Conservation (phyloP, 37 sponge, comb jelly and placozoan genomes). For the Chondrosia reniformis region DNA sequence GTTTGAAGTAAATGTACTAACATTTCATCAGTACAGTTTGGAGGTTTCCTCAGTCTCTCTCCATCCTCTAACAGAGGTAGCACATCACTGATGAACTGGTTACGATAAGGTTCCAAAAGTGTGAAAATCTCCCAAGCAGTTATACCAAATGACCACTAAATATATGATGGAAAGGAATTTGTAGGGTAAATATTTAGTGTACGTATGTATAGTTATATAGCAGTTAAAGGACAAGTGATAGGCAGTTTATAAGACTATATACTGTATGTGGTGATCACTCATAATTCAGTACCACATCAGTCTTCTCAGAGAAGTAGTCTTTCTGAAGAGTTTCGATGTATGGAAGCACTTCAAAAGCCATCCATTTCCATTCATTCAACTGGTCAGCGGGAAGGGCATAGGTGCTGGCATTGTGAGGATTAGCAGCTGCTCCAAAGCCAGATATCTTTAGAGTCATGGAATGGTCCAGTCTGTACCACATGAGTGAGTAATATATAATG, state of each 20-base stretch:
- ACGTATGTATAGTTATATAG: no score
- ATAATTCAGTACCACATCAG: background rate
- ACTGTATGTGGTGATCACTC: no score
- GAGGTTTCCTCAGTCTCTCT: background rate
- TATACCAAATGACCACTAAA: conserved; percentile 17
- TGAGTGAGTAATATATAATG: background rate
- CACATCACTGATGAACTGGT: conserved; percentile 12
- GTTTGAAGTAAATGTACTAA: background rate
- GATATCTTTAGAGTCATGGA: conserved; percentile 4
- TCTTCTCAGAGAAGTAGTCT: background rate
- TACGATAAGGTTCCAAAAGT: background rate
- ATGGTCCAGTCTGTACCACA: conserved; percentile 14
- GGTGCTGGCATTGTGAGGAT: background rate
- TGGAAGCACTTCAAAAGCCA: conserved; percentile 6
- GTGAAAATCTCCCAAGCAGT: conserved; percentile 19
- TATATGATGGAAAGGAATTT: no score
- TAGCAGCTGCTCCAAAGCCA: conserved; percentile 21
- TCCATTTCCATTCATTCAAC: conserved; percentile 14
- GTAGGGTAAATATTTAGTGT: no score
- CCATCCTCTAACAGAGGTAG: conserved; percentile 10
- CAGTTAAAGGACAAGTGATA: no score
- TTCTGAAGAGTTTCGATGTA: background rate
- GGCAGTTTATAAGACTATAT: no score
- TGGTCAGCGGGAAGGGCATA: conserved; percentile 15
- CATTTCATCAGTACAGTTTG: background rate